Base-by-base conservation (phyloP, 2,113 vertebrate species). In the Carassius auratus region DNA sequence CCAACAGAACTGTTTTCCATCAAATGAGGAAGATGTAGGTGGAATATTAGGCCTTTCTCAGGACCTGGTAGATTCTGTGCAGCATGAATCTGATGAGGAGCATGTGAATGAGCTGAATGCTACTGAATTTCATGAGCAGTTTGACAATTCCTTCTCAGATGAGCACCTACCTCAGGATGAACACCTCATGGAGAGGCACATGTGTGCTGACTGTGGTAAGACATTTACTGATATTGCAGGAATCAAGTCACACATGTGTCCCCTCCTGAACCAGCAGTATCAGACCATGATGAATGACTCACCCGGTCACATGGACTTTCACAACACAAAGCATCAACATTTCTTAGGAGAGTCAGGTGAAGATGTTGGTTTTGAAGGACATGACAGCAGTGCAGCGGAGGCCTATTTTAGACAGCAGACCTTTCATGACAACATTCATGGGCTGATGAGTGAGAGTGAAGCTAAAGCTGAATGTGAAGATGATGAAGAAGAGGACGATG, bases 131-230 rank as follows among this genome's bases (percentile, higher is more conserved):
- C 91, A 88, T 17, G 87, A 92, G 71, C 85, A 91, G 23, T 90
- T 91, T 88, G 90, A 89, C 91, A 89, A 90, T 91, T 86, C 91
- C 82, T 91, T 88, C 42, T 69, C 91, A 86, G 89, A 91, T 76
- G 91, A 92, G 75, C 87, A 92, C 81, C 90, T 93, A 92, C 93
- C 93, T 91, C 93, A 94, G 78, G 76, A 86, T 50, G 90, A 93
- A 69, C 87, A 87, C 38, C 84, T 88, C 75, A 92, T 89, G 90
- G 94, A 94, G 86, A 93, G 93, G 90, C 95, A 95, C 91, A 95
- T 95, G 95, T 95, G 95, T 88, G 94, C 94, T 23, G 95, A 96
- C 90, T 95, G 94, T 50, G 93, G 93, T 4, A 92, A 94, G 86
- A 95, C 93, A 8, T 95, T 95, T 79, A 89, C 86, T 30, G 94